Conservation (phyloP, 1,140 invertebrate species). For the Scaptodrosophila lebanonensis region DNA sequence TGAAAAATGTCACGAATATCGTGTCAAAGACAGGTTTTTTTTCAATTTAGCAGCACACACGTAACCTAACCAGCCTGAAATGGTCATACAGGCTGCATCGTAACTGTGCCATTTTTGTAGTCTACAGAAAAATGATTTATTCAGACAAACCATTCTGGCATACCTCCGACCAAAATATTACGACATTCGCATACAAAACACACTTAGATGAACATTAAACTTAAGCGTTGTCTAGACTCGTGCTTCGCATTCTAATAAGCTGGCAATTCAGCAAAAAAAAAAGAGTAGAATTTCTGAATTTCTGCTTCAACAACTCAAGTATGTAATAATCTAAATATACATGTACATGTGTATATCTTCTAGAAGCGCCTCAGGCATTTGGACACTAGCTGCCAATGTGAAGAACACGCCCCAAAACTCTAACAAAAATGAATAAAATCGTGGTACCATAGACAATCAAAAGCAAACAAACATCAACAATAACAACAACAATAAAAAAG, state of each 20-base stretch:
- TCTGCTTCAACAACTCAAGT: too few species aligned
- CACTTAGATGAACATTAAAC: constrained; percentile 35
- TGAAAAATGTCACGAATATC: constrained; percentile 20
- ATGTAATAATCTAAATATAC: too few species aligned
- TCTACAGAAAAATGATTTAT: background rate
- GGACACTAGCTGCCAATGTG: too few species aligned
- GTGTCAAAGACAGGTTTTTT: constrained; percentile 35
- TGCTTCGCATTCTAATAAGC: constrained; percentile 5
- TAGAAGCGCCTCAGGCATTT: too few species aligned
- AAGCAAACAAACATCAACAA: constrained; percentile 22
- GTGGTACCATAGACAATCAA: constrained; percentile 61
- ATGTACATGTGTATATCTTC: too few species aligned
- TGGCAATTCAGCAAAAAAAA: constrained; percentile 61
- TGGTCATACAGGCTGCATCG: constrained; percentile 13
- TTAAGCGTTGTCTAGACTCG: constrained; percentile 13
- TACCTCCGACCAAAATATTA: constrained; percentile 35
- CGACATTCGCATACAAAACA: constrained; percentile 66
- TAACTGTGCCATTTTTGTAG: constrained; percentile 30
- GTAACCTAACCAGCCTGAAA: constrained; percentile 17
- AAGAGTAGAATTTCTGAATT: too few species aligned
- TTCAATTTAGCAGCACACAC: constrained; percentile 9
- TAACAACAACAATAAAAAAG: constrained; percentile 10
- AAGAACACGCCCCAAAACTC: constrained; percentile 14
- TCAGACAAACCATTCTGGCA: constrained; percentile 51
- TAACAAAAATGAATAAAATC: constrained; percentile 70